phyloP scores from a whole-genome alignment of 2,888 invertebrate species.

The Drosophila kokeensis region DNA sequence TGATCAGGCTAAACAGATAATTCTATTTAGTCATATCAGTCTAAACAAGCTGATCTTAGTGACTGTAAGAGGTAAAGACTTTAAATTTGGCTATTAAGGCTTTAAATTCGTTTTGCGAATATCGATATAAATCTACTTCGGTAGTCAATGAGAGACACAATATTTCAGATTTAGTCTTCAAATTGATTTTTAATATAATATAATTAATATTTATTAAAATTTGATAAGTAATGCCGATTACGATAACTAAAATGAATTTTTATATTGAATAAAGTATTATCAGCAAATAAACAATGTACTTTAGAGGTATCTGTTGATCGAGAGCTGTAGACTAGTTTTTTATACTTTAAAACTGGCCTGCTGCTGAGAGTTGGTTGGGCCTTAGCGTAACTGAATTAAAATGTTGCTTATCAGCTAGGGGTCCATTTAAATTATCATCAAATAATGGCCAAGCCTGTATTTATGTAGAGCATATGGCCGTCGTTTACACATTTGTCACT shows the following conservation, averaged over 20 bases:
- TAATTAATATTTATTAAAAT: too few species aligned
- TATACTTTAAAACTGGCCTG: background rate
- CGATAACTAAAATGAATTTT: too few species aligned
- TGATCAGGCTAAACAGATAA: background rate
- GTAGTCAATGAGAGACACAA: background rate
- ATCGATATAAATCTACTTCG: background rate
- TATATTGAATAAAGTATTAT: background rate
- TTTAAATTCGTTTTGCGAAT: background rate
- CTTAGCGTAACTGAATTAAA: background rate
- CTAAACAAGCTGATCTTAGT: background rate
- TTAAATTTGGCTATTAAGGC: background rate
- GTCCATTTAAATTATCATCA: background rate
- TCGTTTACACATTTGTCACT: slow-evolving; percentile 35
- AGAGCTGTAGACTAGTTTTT: background rate
- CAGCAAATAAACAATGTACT: background rate
- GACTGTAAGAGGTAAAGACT: background rate
- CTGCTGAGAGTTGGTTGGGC: background rate
- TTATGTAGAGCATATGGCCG: slow-evolving; percentile 23
- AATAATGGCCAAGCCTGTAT: background rate
- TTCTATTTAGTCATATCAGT: background rate
- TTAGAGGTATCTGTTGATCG: background rate
- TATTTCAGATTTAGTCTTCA: background rate
- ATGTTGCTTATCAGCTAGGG: background rate
- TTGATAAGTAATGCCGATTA: too few species aligned
- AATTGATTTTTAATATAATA: background rate